Conservation (phyloP, 2,113 vertebrate genomes). For the Microtus richardsoni region DNA sequence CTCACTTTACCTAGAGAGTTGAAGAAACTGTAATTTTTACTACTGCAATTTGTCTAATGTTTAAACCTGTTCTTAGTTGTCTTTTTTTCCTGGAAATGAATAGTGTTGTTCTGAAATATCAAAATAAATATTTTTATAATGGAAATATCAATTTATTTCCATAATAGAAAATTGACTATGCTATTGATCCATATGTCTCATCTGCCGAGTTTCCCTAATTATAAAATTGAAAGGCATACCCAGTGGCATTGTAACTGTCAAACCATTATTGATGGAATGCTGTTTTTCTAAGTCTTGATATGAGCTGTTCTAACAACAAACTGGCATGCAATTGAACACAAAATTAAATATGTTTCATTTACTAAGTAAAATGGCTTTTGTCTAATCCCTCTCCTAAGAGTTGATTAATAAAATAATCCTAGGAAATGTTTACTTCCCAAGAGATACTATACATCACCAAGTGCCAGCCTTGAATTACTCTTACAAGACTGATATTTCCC, state of each 20-base stretch:
- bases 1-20: neutral
- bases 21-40: neutral
- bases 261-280: constrained; percentile 67
- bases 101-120: constrained; percentile 58
- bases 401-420: constrained; percentile 55
- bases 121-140: constrained; percentile 72
- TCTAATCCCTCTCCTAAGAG: constrained; percentile 46
- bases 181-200: constrained; percentile 76
- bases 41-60: constrained; percentile 55
- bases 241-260: constrained; percentile 65
- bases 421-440: neutral
- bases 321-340: constrained; percentile 28
- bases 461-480: neutral
- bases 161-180: constrained; percentile 78
- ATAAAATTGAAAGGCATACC: constrained; percentile 63
- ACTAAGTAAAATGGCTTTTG: constrained; percentile 71
- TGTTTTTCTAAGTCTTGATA: constrained; percentile 45
- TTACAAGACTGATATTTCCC: constrained; percentile 52
- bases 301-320: constrained; percentile 20
- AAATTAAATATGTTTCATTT: constrained; percentile 57
- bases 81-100: constrained; percentile 69
- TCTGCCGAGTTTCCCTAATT: constrained; percentile 78
- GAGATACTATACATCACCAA: constrained; percentile 16
- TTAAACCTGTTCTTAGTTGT: constrained; percentile 68
- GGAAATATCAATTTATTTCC: constrained; percentile 77